Evolutionary conservation across 2,888 invertebrate genomes (phyloP), one percentile per base, ranked within the genome.

Genomic region (Netelia fuscicornis): DNA sequence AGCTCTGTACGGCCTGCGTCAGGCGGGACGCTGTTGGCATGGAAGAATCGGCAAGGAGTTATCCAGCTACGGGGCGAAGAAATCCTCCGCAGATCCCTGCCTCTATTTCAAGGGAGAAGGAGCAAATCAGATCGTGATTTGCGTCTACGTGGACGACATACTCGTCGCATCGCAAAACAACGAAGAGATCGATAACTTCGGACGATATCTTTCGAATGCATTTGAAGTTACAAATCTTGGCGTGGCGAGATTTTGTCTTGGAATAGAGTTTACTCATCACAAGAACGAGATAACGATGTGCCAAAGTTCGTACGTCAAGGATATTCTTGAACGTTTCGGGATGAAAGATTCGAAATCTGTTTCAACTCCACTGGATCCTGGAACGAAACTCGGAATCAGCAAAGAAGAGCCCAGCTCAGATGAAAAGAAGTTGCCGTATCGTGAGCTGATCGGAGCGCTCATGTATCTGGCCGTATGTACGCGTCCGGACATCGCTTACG

Each of bases 331-430:
- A 25, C 74, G 87, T 13, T 91, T 90, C 84, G 79, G 84, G 1
- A 90, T 90, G 89, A 25, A 20, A 10, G 84, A 89, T 17, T 84
- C 78, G 5, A 89, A 91, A 9, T 83, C 89, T 30, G 88, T 89
- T 1, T 44, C 42, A 13, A 90, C 89, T 42, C 90, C 88, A 3
- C 1, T 74, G 48, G 74, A 74, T 30, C 8, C 48, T 11, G 48
- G 62, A 10, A 10, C 25, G 44, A 62, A 25, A 25, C 11, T 74
- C 48, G 77, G 60, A 42, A 65, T 58, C n/a, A 25, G 17, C 11
- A 3, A 30, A 5, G 5, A 3, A 5, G 30, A 3, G 5, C 30
- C 30, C 30, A 5, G 5, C 5, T 2, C 2, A 2, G 30, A 30
- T 5, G 30, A 30, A 1, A 30, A 11, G 2, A 30, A 30, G 5